These are phyloP conservation scores for Heteractis magnifica DNA, from an alignment of 92 coral and sea anemone species.

Conservation along the genomic window DNA sequence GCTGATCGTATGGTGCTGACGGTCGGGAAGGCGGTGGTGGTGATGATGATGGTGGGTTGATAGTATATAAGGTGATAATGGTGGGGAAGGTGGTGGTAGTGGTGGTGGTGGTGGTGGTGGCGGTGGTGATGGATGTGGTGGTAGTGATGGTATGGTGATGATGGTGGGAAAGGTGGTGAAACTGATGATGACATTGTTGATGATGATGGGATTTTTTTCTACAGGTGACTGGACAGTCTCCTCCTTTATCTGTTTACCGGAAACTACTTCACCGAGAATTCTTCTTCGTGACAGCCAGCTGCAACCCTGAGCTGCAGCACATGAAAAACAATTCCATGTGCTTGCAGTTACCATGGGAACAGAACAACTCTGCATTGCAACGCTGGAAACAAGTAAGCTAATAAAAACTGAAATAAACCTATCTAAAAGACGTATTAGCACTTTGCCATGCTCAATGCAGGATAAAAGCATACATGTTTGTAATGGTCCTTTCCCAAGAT, in stretches of 20 bases:
- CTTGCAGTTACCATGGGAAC: conserved; percentile 81
- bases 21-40: not conserved
- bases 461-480: too few species aligned
- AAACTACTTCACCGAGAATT: conserved; percentile 79
- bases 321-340: conserved; percentile 58
- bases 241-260: conserved; percentile 50
- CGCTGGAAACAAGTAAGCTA: conserved; percentile 68
- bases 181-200: not conserved
- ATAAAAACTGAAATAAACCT: not conserved
- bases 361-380: conserved; percentile 50
- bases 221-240: conserved; percentile 47
- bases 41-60: not conserved
- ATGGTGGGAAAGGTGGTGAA: not conserved
- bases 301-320: conserved; percentile 60
- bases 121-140: too few species aligned
- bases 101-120: too few species aligned
- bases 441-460: too few species aligned
- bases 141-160: too few species aligned
- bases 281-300: conserved; percentile 56
- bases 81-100: too few species aligned
- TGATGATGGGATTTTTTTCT: not conserved
- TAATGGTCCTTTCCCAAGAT: too few species aligned
- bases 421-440: not conserved
- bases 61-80: too few species aligned
- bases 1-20: not conserved